phyloP scores from a whole-genome alignment of 37 sponge, comb jelly and placozoan species.

The Halichondria panicea region DNA sequence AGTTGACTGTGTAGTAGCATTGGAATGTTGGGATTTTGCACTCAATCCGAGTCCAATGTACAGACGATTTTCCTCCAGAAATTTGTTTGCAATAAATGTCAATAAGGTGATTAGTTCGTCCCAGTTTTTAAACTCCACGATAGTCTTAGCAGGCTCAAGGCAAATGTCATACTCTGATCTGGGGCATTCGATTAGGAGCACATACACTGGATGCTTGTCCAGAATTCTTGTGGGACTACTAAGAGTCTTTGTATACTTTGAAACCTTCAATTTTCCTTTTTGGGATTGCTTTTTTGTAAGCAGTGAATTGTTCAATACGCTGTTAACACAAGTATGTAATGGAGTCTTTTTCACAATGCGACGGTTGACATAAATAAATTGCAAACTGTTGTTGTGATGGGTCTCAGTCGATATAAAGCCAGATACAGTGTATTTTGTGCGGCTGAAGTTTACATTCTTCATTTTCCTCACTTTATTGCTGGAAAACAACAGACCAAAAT shows the following conservation, averaged over 20 bases:
- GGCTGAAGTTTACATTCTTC: neutral
- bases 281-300: conserved; percentile 11
- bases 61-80: conserved; percentile 26
- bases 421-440: conserved; percentile 7
- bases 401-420: conserved; percentile 51
- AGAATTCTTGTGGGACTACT: neutral
- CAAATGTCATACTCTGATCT: conserved; percentile 50
- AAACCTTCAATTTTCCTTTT: neutral
- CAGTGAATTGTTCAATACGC: conserved; percentile 39
- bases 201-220: conserved; percentile 29
- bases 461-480: conserved; percentile 3
- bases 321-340: conserved; percentile 42
- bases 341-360: conserved; percentile 46
- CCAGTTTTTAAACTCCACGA: conserved; percentile 64
- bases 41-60: conserved; percentile 34
- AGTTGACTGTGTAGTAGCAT: no score
- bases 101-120: neutral
- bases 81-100: conserved; percentile 1
- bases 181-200: conserved; percentile 45
- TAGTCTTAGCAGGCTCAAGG: conserved; percentile 52
- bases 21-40: no score
- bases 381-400: conserved; percentile 44
- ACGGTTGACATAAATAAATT: conserved; percentile 72
- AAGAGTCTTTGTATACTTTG: neutral
- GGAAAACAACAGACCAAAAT: conserved; percentile 44